Percentiles rank a stretch among this genome's conserved stretches.
phyloP scores from a whole-genome alignment of 1,140 invertebrate genomes.

The Drosophila bocqueti region DNA sequence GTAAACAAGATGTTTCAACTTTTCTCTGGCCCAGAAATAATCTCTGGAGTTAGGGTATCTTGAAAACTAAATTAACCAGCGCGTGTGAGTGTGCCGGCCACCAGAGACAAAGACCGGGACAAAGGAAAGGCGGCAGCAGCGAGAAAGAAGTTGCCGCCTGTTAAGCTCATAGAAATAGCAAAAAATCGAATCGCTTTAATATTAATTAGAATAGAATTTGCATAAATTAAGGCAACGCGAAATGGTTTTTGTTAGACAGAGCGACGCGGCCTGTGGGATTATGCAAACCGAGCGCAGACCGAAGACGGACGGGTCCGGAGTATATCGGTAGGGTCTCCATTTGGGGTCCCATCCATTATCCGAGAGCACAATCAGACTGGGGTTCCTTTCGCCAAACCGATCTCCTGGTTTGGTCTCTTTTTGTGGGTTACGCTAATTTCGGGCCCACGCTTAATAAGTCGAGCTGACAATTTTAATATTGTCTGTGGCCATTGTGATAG shows the following conservation, averaged over 20 bases:
- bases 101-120: constrained; percentile 16
- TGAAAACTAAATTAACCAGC: constrained; percentile 66
- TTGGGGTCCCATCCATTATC: constrained; percentile 33
- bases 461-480: constrained; percentile 52
- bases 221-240: constrained; percentile 67
- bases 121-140: constrained; percentile 59
- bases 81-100: constrained; percentile 47
- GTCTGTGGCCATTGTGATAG: constrained; percentile 47
- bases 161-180: constrained; percentile 32
- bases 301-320: constrained; percentile 8
- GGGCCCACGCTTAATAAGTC: constrained; percentile 50
- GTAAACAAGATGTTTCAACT: not conserved
- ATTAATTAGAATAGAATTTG: constrained; percentile 82
- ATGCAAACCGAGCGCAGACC: constrained; percentile 35
- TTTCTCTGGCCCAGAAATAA: not conserved
- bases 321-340: constrained; percentile 11
- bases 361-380: constrained; percentile 15
- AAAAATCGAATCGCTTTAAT: constrained; percentile 61
- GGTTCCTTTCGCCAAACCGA: constrained; percentile 29
- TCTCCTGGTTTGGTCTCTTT: constrained; percentile 29
- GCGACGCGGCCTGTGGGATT: constrained; percentile 62
- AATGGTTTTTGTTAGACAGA: constrained; percentile 76
- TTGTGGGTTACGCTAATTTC: constrained; percentile 61
- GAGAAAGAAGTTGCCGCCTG: constrained; percentile 67
- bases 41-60: constrained; percentile 32